These are phyloP conservation scores for Papilio helenus DNA, from an alignment of 1,140 invertebrate genomes.

Conservation along the genomic window DNA sequence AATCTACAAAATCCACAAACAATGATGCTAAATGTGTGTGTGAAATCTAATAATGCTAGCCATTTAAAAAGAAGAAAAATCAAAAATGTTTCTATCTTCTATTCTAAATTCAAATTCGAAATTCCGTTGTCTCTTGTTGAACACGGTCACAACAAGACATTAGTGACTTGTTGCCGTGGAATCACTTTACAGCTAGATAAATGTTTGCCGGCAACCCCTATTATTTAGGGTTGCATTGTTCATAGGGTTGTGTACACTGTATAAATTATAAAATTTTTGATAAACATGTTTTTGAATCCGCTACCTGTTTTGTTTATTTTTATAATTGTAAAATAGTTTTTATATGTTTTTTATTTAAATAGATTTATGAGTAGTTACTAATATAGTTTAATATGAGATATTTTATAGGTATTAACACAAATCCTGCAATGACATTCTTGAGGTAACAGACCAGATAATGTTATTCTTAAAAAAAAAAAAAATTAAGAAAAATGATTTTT, in stretches of 20 bases:
- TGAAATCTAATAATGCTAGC: no score
- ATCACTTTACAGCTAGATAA: constrained; percentile 61
- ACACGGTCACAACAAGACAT: constrained; percentile 33
- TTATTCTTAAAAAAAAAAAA: no score
- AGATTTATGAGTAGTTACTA: neutral
- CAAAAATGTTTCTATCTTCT: neutral
- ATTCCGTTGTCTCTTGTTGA: neutral
- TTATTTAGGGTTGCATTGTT: constrained; percentile 76
- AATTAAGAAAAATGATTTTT: no score
- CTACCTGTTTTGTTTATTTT: neutral
- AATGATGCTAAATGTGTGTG: no score
- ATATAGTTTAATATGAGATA: no score
- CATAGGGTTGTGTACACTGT: constrained; percentile 56
- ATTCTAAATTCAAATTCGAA: neutral
- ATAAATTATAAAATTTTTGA: constrained; percentile 1
- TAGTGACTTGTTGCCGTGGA: constrained; percentile 64
- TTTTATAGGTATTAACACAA: no score
- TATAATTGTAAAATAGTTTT: no score
- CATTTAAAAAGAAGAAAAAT: neutral
- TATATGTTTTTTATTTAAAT: neutral
- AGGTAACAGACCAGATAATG: no score
- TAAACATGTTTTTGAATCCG: neutral
- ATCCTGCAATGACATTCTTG: no score
- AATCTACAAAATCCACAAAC: no score
- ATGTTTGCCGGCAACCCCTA: constrained; percentile 76